These are phyloP conservation scores for Muscina levida DNA, from an alignment of 2,888 invertebrate species.

Conservation along the genomic window DNA sequence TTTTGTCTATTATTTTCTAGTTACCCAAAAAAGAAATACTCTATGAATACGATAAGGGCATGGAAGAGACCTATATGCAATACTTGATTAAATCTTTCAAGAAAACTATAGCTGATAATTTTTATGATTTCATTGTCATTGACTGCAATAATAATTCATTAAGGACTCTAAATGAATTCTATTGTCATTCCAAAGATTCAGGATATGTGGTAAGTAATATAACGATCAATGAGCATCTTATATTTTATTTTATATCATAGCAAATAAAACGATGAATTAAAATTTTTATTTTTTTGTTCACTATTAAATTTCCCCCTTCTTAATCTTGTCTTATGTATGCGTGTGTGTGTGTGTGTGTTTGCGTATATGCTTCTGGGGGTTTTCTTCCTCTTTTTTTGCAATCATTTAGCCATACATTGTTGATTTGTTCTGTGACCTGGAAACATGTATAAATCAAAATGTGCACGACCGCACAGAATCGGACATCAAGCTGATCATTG, in stretches of 20 bases:
- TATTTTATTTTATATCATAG: conserved; percentile 27
- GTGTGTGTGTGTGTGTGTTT: background rate
- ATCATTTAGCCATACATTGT: conserved; percentile 92
- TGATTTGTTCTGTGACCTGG: conserved; percentile 90
- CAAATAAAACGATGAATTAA: conserved; percentile 7
- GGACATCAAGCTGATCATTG: conserved; percentile 88
- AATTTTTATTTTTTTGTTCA: conserved; percentile 26
- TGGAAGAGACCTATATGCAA: conserved; percentile 90
- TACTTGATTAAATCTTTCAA: conserved; percentile 94
- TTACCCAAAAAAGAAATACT: conserved; percentile 80
- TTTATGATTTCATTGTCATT: conserved; percentile 94
- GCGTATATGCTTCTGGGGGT: background rate
- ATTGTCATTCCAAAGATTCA: conserved; percentile 87
- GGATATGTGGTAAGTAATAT: conserved; percentile 76
- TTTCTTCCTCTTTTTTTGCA: conserved; percentile 40
- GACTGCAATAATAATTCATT: conserved; percentile 94
- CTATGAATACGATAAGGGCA: conserved; percentile 91
- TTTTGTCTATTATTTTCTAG: no score
- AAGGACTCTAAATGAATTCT: conserved; percentile 91
- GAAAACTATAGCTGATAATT: conserved; percentile 93
- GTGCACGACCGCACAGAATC: conserved; percentile 89
- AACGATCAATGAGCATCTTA: background rate
- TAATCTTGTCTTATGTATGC: no score
- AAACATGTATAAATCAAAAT: conserved; percentile 90
- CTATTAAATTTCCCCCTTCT: background rate